phyloP scores from a whole-genome alignment of 2,797 vertebrate genomes.

The Cynopterus sphinx region DNA sequence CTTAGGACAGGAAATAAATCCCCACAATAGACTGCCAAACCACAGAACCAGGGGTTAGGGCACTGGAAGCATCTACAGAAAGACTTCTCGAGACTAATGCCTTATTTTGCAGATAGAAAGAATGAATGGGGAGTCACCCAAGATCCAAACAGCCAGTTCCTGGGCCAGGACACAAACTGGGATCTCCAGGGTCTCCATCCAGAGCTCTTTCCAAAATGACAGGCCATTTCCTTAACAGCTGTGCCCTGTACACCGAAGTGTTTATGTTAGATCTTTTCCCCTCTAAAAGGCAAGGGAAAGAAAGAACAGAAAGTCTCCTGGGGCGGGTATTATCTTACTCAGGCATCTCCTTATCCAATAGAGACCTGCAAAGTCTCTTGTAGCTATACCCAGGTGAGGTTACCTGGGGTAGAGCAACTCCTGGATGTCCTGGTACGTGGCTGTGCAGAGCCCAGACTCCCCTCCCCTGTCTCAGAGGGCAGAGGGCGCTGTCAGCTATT shows the following conservation, averaged over 20 bases:
- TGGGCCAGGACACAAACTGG: neutral
- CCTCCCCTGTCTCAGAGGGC: neutral
- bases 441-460: neutral
- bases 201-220: neutral
- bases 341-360: neutral
- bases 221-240: slow-evolving; percentile 16
- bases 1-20: neutral
- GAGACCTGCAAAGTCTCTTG: neutral
- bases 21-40: accelerated
- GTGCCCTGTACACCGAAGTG: neutral
- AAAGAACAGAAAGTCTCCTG: neutral
- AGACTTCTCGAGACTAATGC: neutral
- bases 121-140: neutral
- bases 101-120: neutral
- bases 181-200: neutral
- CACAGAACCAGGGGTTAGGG: neutral
- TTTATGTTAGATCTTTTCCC: neutral
- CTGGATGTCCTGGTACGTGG: neutral
- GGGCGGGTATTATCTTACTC: neutral
- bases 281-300: neutral
- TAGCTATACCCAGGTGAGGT: neutral
- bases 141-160: neutral
- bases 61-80: neutral
- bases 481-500: neutral
- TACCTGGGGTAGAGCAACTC: neutral